A percentile compares a stretch with the other conserved stretches of the same genome.
Evolutionary conservation across 2,797 vertebrate species (phyloP).

Genomic region (Florisuga fusca): DNA sequence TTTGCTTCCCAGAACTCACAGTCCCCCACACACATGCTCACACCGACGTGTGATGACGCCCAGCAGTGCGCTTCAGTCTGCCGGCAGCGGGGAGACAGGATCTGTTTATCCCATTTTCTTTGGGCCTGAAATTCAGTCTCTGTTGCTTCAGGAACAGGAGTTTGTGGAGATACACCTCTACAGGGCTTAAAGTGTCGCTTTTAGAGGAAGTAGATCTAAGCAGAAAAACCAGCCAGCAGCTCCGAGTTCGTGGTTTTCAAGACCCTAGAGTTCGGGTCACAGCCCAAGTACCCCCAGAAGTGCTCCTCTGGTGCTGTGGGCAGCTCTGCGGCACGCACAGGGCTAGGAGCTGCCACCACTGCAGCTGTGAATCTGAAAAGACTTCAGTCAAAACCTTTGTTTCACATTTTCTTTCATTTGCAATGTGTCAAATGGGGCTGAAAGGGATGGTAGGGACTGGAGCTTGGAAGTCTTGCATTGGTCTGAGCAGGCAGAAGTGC

Average conservation of each 20-base stretch:
- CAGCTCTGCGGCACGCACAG: not conserved
- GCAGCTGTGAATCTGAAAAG: not conserved
- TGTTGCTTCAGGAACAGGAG: not conserved
- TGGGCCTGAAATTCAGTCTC: not conserved
- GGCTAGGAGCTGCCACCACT: not conserved
- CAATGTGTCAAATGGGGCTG: accelerated
- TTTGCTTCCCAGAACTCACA: slow-evolving; percentile 10
- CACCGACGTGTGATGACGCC: not conserved
- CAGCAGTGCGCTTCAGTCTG: not conserved
- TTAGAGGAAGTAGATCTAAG: not conserved
- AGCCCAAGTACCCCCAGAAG: not conserved
- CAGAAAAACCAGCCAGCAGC: not conserved
- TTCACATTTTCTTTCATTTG: not conserved
- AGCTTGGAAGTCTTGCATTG: not conserved
- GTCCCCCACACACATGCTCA: slow-evolving; percentile 49
- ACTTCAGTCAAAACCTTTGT: not conserved
- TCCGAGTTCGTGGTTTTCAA: not conserved
- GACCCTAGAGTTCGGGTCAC: not conserved
- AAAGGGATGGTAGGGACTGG: not conserved
- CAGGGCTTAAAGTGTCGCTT: not conserved
- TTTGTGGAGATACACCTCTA: accelerated
- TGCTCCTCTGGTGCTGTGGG: not conserved
- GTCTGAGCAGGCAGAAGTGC: not conserved
- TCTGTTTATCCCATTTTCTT: not conserved
- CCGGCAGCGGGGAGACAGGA: not conserved